A percentile compares a stretch with the other conserved stretches of the same genome.
These are phyloP conservation scores for Halichoerus grypus DNA, from an alignment of 2,113 vertebrate genomes.

Conservation along the genomic window DNA sequence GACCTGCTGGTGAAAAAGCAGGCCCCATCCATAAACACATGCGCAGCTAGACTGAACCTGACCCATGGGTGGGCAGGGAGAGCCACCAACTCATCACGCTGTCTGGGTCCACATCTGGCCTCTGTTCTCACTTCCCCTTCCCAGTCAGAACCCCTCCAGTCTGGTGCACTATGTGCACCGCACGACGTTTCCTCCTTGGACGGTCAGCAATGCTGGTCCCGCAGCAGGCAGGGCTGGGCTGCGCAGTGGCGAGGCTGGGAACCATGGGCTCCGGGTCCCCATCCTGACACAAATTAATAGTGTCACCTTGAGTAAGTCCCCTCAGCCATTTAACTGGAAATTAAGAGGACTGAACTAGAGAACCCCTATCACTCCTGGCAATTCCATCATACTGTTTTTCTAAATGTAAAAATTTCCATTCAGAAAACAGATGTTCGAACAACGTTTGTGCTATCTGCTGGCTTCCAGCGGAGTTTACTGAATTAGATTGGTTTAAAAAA, in stretches of 20 bases:
- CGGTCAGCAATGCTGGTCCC: fast-evolving
- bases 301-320: neutral
- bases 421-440: neutral
- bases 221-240: fast-evolving
- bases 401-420: neutral
- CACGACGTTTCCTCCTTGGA: neutral
- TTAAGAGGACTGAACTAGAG: neutral
- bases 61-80: neutral
- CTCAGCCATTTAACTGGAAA: neutral
- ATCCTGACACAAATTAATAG: neutral
- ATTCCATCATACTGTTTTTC: neutral
- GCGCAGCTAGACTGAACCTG: neutral
- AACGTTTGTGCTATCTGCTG: neutral
- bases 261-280: too few relatives aligned
- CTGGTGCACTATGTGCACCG: fast-evolving
- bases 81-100: neutral
- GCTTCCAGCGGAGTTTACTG: neutral
- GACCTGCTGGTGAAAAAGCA: neutral
- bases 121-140: neutral
- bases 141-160: neutral
- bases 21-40: fast-evolving
- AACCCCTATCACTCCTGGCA: neutral
- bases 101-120: neutral
- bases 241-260: neutral
- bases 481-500: neutral